These are phyloP conservation scores for Alviniconcha marisindica DNA, from an alignment of 1,140 invertebrate genomes.

Conservation along the genomic window DNA sequence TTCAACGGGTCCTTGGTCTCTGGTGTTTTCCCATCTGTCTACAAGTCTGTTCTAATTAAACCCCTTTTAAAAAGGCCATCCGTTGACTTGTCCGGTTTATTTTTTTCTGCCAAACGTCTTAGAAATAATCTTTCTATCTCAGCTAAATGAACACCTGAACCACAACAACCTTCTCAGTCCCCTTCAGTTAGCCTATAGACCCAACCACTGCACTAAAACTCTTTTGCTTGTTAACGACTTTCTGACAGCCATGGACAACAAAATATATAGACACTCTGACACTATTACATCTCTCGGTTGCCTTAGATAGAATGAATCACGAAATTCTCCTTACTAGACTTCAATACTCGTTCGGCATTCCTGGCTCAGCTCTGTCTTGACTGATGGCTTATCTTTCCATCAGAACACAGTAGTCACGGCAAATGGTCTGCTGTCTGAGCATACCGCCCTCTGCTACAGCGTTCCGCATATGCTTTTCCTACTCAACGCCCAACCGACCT, in stretches of 20 bases:
- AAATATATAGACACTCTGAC: background rate
- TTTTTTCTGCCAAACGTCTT: background rate
- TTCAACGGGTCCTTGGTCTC: too few species aligned
- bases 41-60: too few species aligned
- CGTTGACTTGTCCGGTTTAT: too few species aligned
- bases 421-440: background rate
- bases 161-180: background rate
- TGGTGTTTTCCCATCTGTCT: too few species aligned
- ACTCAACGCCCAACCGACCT: background rate
- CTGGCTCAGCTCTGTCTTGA: background rate
- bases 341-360: background rate
- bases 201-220: background rate
- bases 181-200: background rate
- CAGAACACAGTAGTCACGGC: background rate
- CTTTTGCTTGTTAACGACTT: background rate
- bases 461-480: background rate
- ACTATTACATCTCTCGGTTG: background rate
- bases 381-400: background rate
- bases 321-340: background rate
- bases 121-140: background rate
- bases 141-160: background rate
- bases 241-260: background rate
- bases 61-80: too few species aligned
- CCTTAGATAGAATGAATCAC: background rate
- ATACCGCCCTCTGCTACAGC: background rate